Evolutionary conservation across 2,797 vertebrate species (phyloP), one percentile per base, ranked within the genome.

Genomic region (Sebastes alutus): DNA sequence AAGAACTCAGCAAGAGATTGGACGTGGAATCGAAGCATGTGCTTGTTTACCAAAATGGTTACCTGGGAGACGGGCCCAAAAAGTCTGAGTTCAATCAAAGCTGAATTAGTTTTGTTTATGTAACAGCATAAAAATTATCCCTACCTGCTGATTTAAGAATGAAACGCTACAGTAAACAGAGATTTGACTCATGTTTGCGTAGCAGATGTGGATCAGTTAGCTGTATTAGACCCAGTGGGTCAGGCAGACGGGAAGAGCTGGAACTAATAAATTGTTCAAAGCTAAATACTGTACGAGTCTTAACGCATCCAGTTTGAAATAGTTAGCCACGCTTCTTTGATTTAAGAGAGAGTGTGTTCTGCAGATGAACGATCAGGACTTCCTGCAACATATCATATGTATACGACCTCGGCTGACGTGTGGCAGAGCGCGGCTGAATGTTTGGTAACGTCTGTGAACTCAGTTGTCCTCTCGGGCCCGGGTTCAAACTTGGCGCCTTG

Each of bases 1-100:
- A 88, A 89, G 65, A 85, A 88, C 74, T 76, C 59, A 2, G 84
- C 6, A 1, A 83, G 71, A 88, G 67, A 85, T 81, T 82, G 81
- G 64, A 88, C 25, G 18, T 52, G 35, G 73, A 87, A 72, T 63
- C 52, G 5, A 38, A 85, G 68, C 65, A 65, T 87, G 80, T 86
- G 80, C 87, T 91, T 88, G 78, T 92, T 92, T 90, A 92, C 68
- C 71, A 77, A 78, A 80, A 66, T 55, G 23, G 82, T 93, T 90
- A 89, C 92, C 88, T 63, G 59, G 81, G 90, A 88, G 52, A 89
- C 59, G 0, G 54, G 27, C 56, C 78, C 79, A 81, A 77, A 64
- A 69, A 56, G 55, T 79, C 80, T 81, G 72, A 83, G 29, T 87
- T 87, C 35, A 88, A 88, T 90, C 78, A 82, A 82, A 82, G 79